Evolutionary conservation across 2,113 vertebrate genomes (phyloP).

Genomic region (Cathartes aura): DNA sequence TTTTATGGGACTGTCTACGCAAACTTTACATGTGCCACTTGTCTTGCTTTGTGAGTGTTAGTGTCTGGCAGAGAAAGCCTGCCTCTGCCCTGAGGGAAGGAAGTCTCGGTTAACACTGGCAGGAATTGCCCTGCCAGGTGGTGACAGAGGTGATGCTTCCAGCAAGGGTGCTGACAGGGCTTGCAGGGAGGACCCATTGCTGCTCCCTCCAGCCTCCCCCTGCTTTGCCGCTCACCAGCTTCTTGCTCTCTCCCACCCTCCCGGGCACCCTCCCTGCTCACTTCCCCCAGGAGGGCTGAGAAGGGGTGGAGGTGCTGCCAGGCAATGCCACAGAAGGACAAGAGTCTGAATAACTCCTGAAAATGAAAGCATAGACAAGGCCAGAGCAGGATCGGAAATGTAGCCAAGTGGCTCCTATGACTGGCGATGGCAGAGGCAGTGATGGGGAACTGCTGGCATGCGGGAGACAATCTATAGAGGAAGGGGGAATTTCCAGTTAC

Average conservation of each 20-base stretch:
- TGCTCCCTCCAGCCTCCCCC: not conserved
- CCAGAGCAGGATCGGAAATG: not conserved
- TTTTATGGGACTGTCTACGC: not conserved
- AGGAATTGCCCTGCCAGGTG: not conserved
- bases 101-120: not conserved
- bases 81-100: not conserved
- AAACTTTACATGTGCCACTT: not conserved
- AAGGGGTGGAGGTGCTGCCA: not conserved
- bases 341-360: not conserved
- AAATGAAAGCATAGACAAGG: not conserved
- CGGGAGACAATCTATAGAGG: rapidly evolving
- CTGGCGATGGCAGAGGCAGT: not conserved
- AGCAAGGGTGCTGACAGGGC: not conserved
- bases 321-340: not conserved
- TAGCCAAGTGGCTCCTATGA: not conserved
- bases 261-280: rapidly evolving
- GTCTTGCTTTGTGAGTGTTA: not conserved
- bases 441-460: not conserved
- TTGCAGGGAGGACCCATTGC: not conserved
- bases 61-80: not conserved
- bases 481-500: not conserved
- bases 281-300: not conserved
- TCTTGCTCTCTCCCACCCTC: not conserved
- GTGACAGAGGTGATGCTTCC: not conserved
- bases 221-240: not conserved